Percentiles rank a stretch among this genome's conserved stretches.
These are phyloP conservation scores for Elymnias hypermnestra DNA, from an alignment of 1,140 invertebrate species.

Conservation along the genomic window DNA sequence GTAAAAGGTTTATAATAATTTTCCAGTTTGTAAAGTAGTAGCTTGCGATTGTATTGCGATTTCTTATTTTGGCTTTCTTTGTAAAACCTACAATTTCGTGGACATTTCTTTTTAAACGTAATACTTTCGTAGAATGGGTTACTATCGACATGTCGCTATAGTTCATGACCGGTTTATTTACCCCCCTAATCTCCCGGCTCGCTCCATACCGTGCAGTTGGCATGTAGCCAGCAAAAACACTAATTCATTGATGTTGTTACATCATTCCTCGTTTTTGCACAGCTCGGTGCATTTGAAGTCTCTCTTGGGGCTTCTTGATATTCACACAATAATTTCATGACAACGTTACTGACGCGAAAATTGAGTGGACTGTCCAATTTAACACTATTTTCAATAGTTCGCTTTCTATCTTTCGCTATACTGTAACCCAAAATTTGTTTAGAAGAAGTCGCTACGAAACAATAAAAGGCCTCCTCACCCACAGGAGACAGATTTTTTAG, in stretches of 20 bases:
- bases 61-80: too few species aligned
- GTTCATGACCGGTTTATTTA: conserved; percentile 11
- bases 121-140: conserved; percentile 13
- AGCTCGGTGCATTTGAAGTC: conserved; percentile 23
- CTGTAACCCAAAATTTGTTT: too few species aligned
- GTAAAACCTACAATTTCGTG: too few species aligned
- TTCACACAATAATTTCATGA: background rate
- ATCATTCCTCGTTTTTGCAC: conserved; percentile 64
- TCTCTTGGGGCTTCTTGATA: background rate
- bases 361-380: too few species aligned
- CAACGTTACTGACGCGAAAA: background rate
- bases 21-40: too few species aligned
- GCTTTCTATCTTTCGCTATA: too few species aligned
- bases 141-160: conserved; percentile 21
- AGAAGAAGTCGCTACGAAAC: too few species aligned
- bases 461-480: too few species aligned
- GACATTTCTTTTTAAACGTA: background rate
- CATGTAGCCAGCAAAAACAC: conserved; percentile 50
- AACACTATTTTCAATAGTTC: too few species aligned
- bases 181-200: conserved; percentile 4
- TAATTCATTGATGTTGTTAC: conserved; percentile 64
- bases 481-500: too few species aligned
- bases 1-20: too few species aligned
- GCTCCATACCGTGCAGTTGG: conserved; percentile 39
- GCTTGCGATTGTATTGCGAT: too few species aligned